Percentiles rank a stretch among this genome's conserved stretches.
These are phyloP conservation scores for Trigoniulus corallinus DNA, from an alignment of 1,140 invertebrate genomes.

Conservation along the genomic window DNA sequence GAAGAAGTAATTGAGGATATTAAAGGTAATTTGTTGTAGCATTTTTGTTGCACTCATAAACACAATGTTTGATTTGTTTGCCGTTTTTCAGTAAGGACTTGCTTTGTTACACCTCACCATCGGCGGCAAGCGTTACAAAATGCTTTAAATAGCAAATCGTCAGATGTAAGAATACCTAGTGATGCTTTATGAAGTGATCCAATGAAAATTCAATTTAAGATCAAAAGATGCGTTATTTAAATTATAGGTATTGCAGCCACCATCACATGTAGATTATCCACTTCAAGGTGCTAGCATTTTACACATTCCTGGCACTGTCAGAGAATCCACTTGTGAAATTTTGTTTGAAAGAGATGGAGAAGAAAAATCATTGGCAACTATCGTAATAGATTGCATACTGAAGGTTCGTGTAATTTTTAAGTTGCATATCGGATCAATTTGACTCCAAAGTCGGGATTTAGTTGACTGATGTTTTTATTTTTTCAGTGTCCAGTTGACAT, in stretches of 20 bases:
- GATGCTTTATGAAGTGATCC: conserved; percentile 20
- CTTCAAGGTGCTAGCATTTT: conserved; percentile 40
- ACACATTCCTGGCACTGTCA: conserved; percentile 44
- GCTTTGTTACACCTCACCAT: conserved; percentile 62
- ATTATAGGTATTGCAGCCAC: too few species aligned
- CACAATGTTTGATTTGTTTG: conserved; percentile 8
- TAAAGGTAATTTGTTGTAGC: conserved; percentile 24
- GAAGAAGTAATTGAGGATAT: conserved; percentile 33
- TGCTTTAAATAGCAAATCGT: too few species aligned
- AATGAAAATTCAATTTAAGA: neutral
- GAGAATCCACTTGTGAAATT: conserved; percentile 63
- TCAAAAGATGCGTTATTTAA: too few species aligned
- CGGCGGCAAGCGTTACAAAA: too few species aligned
- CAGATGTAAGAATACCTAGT: conserved; percentile 42
- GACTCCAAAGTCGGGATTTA: neutral
- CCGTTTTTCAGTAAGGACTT: conserved; percentile 39
- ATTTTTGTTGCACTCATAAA: neutral
- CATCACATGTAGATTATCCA: conserved; percentile 58
- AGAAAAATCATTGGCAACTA: conserved; percentile 59
- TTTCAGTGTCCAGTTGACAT: conserved; percentile 58
- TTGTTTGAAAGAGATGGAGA: conserved; percentile 73
- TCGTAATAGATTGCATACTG: conserved; percentile 62
- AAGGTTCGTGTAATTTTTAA: conserved; percentile 32
- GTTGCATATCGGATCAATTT: too few species aligned
- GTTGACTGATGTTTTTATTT: conserved; percentile 3